These are phyloP conservation scores for Thalassarche chlororhynchos DNA, from an alignment of 2,113 vertebrate genomes.

Conservation along the genomic window DNA sequence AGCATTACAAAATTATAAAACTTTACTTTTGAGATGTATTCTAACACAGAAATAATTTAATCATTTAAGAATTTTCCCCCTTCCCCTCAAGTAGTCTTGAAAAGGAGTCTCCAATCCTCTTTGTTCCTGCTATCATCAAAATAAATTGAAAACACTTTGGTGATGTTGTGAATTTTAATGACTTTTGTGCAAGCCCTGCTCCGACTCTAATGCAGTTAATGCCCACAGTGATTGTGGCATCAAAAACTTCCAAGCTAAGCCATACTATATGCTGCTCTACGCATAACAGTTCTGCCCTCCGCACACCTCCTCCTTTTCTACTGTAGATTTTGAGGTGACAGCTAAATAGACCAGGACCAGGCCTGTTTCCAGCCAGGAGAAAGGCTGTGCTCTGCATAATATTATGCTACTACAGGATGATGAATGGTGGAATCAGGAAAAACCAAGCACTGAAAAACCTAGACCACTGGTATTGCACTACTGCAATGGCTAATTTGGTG, in stretches of 20 bases:
- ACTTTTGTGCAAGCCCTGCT: background rate
- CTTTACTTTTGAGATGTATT: background rate
- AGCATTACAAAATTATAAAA: background rate
- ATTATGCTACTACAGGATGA: background rate
- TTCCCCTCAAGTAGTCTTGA: background rate
- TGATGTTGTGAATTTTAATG: background rate
- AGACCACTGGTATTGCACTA: background rate
- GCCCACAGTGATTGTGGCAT: fast-evolving
- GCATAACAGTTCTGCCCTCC: background rate
- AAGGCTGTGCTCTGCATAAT: background rate
- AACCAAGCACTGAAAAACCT: background rate
- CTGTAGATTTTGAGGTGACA: background rate
- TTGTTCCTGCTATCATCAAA: background rate
- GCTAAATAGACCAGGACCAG: background rate
- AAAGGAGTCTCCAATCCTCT: background rate
- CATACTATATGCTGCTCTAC: background rate
- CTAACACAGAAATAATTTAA: background rate
- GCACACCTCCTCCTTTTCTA: background rate
- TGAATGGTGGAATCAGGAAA: background rate
- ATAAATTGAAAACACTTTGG: background rate
- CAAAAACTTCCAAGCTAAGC: background rate
- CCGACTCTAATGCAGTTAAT: background rate
- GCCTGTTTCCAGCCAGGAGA: background rate
- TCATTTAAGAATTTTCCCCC: background rate
- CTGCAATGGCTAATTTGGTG: background rate